These are phyloP conservation scores for Oligia strigilis DNA, from an alignment of 2,888 invertebrate genomes.

Conservation along the genomic window DNA sequence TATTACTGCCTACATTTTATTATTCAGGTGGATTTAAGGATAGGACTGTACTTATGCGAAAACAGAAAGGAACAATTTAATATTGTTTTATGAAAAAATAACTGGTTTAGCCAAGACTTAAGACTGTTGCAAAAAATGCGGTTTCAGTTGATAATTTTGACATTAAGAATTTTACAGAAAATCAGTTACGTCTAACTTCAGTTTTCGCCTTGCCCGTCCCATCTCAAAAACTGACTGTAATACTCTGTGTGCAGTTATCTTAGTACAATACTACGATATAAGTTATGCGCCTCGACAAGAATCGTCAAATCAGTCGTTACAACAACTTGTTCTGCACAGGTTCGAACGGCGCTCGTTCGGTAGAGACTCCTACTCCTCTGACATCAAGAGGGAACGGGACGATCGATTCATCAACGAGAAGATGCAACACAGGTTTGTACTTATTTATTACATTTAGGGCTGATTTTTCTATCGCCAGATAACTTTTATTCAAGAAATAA, in stretches of 20 bases:
- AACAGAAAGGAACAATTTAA: too few species aligned
- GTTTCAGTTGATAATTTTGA: background rate
- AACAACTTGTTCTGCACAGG: constrained; percentile 66
- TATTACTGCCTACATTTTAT: constrained; percentile 54
- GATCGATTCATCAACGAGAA: constrained; percentile 88
- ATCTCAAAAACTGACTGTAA: background rate
- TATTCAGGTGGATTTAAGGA: background rate
- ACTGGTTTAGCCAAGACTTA: too few species aligned
- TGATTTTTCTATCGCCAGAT: too few species aligned
- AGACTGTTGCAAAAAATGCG: background rate
- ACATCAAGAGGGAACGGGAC: constrained; percentile 88
- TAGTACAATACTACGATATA: background rate
- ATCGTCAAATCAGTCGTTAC: background rate
- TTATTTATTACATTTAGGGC: background rate
- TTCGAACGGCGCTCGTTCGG: constrained; percentile 91
- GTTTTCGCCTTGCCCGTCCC: background rate
- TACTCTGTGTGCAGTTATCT: background rate
- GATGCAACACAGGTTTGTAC: constrained; percentile 80
- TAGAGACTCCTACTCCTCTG: constrained; percentile 90
- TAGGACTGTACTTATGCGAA: background rate
- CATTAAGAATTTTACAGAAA: background rate
- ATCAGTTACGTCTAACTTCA: background rate
- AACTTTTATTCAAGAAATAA: too few species aligned
- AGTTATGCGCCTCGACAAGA: background rate
- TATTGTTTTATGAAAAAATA: too few species aligned